Evolutionary conservation across 2,797 vertebrate species (phyloP), one percentile per base, ranked within the genome.

Genomic region (Pseudopleuronectes americanus): DNA sequence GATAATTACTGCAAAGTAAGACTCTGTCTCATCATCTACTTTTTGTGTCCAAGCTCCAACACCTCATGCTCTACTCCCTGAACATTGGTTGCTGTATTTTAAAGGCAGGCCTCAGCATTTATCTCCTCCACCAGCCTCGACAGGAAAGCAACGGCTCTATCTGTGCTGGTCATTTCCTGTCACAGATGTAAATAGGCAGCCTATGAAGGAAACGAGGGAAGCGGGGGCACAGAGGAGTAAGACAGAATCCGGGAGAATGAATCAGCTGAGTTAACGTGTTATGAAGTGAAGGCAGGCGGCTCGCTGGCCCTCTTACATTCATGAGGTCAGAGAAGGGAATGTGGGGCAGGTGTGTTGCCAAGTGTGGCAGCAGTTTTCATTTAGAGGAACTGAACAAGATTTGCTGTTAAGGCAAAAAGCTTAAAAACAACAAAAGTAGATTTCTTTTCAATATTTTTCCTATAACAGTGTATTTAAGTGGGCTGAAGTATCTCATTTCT

Each of bases 1-100:
- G 96, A 98, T 0, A 97, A 98, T 79, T 98, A 98, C 85, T 98
- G 97, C 95, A 95, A 96, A 94, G 97, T 98, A 95, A 95, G 94
- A 78, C 63, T 58, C 8, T 4, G 36, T 62, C 53, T 72, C 31
- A 41, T 22, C 48, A 16, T 33, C 8, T 54, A 33, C 33, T 41
- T 14, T 36, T 1, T 57, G 5, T 43, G 16, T 43, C 5, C 41
- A 38, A 12, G 36, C 36, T 13, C 36, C 9, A 38, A 38, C 36
- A 38, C 36, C 21, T 54, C 56, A 57, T 51, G 38, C 45, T 73
- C 8, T 14, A 26, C 61, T 76, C 31, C 36, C 55, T 63, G 47
- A 65, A 57, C 21, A 17, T 71, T 84, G 64, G 62, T 79, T 60
- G 51, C 49, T 57, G 4, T 43, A 14, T 80, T 76, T 85, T 71